Evolutionary conservation across 2,888 invertebrate species (phyloP).

Genomic region (Macropis europaea): DNA sequence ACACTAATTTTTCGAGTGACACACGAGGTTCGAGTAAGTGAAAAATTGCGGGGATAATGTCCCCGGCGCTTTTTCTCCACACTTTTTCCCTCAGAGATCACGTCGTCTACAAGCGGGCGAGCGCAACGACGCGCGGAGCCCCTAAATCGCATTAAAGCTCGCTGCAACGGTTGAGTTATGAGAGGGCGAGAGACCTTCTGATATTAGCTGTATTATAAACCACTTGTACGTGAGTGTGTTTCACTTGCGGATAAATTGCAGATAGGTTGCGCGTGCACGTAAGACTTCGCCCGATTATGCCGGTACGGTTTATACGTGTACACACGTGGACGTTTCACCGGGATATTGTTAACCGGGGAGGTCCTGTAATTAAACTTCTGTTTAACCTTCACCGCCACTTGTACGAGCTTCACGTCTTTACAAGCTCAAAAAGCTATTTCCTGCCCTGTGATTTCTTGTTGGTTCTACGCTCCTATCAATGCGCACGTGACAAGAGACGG

Average conservation of each 20-base stretch:
- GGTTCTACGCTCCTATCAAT: neutral
- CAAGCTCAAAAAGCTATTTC: slow-evolving; percentile 9
- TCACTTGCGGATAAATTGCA: slow-evolving; percentile 49
- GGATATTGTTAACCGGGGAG: slow-evolving; percentile 16
- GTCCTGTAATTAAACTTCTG: slow-evolving; percentile 38
- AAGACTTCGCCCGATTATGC: slow-evolving; percentile 15
- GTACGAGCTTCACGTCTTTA: slow-evolving; percentile 5
- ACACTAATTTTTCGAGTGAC: too few species aligned
- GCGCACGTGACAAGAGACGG: too few species aligned
- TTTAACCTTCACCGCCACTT: slow-evolving; percentile 35
- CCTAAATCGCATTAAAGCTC: slow-evolving; percentile 28
- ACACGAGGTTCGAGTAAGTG: too few species aligned
- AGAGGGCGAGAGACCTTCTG: slow-evolving; percentile 26
- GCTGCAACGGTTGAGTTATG: slow-evolving; percentile 22
- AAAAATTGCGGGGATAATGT: too few species aligned
- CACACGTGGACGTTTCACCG: slow-evolving; percentile 1
- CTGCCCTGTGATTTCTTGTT: slow-evolving; percentile 1
- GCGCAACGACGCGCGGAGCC: neutral
- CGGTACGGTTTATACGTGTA: neutral
- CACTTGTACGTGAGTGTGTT: slow-evolving; percentile 43
- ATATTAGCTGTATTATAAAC: slow-evolving; percentile 55
- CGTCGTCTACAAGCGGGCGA: neutral
- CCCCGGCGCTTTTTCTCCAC: too few species aligned
- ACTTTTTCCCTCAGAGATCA: neutral
- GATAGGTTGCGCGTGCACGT: slow-evolving; percentile 18